A percentile compares a stretch with the other conserved stretches of the same genome.
Conservation (phyloP, 2,888 invertebrate genomes). For the Mellilla xanthometata region DNA sequence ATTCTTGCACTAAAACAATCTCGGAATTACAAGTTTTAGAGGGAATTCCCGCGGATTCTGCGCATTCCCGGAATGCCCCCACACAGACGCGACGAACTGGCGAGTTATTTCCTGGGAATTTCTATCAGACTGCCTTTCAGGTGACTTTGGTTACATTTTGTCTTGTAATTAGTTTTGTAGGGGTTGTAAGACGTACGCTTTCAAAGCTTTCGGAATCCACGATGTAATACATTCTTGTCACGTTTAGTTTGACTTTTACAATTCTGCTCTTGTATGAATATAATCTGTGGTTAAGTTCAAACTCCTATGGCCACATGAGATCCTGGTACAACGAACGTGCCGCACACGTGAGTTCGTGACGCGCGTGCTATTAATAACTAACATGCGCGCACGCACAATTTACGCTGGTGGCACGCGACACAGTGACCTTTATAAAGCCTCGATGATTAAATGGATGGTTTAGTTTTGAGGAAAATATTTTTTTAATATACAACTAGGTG, state of each 20-base stretch:
- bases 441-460: no score
- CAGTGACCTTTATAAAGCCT: no score
- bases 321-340: constrained; percentile 22
- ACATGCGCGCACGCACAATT: constrained; percentile 10
- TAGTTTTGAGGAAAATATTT: no score
- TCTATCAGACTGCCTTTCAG: constrained; percentile 13
- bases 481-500: no score
- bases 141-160: not conserved
- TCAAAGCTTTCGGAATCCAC: no score
- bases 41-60: constrained; percentile 42
- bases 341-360: constrained; percentile 27
- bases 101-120: constrained; percentile 16
- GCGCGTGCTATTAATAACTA: constrained; percentile 8
- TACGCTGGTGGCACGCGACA: not conserved
- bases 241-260: no score
- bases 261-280: no score
- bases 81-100: constrained; percentile 11
- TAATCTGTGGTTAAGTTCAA: no score
- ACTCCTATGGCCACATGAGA: constrained; percentile 18
- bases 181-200: no score
- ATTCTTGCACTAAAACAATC: constrained; percentile 71
- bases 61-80: constrained; percentile 16
- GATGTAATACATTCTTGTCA: no score
- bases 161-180: not conserved
- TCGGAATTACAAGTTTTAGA: constrained; percentile 60